Conservation (phyloP, 2,113 vertebrate species). For the Heteronetta atricapilla region DNA sequence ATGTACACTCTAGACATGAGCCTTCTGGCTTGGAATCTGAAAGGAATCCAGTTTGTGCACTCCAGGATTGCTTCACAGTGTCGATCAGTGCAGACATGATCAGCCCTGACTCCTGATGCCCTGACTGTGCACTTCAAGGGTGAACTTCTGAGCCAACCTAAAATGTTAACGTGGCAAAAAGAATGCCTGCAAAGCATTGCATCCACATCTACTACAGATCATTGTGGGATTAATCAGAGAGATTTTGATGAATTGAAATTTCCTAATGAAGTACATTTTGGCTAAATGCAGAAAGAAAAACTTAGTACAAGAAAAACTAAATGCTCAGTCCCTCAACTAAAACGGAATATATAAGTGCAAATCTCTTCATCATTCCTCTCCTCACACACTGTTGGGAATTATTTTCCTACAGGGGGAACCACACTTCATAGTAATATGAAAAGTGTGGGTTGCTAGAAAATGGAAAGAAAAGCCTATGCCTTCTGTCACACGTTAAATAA, state of each 20-base stretch:
- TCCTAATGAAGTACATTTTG: background rate
- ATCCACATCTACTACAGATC: background rate
- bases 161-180: fast-evolving
- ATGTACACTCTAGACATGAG: background rate
- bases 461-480: constrained; percentile 12
- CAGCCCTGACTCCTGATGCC: no score
- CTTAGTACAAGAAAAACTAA: background rate
- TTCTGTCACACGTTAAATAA: constrained; percentile 58
- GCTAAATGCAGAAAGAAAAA: background rate
- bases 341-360: background rate
- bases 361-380: background rate
- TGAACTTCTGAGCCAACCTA: background rate
- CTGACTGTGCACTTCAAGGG: background rate
- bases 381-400: background rate
- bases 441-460: constrained; percentile 33
- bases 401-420: background rate
- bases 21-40: background rate
- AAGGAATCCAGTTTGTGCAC: background rate
- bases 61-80: background rate
- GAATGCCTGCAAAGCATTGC: background rate
- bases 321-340: background rate
- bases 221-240: background rate
- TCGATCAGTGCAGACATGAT: fast-evolving
- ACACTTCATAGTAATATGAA: constrained; percentile 2
- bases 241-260: background rate